Evolutionary conservation across 2,888 invertebrate genomes (phyloP).

Genomic region (Eristalinus sepulchralis): DNA sequence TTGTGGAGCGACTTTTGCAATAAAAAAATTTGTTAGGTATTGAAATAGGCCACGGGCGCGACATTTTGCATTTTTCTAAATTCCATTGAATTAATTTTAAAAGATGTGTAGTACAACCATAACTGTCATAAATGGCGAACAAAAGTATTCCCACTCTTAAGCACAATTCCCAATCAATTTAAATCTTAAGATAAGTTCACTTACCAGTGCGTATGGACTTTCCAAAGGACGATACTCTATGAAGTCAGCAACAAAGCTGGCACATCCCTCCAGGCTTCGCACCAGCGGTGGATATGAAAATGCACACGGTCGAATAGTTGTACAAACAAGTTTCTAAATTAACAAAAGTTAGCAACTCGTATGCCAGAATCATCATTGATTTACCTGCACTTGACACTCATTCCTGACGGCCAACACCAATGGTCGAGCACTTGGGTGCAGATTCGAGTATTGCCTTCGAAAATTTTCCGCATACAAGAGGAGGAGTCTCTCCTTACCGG

Average conservation of each 20-base stretch:
- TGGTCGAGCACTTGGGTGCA: slow-evolving; percentile 84
- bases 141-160: too few species aligned
- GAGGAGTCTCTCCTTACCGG: slow-evolving; percentile 86
- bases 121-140: too few species aligned
- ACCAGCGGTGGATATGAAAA: slow-evolving; percentile 86
- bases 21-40: too few species aligned
- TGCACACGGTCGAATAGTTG: slow-evolving; percentile 89
- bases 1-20: too few species aligned
- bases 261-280: slow-evolving; percentile 86
- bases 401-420: slow-evolving; percentile 87
- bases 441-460: slow-evolving; percentile 85
- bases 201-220: slow-evolving; percentile 86
- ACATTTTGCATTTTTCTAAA: too few species aligned
- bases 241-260: slow-evolving; percentile 89
- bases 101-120: too few species aligned
- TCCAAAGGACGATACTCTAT: slow-evolving; percentile 88
- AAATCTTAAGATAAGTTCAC: slow-evolving; percentile 78
- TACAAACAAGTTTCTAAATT: slow-evolving; percentile 93
- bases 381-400: slow-evolving; percentile 89
- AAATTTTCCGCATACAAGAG: slow-evolving; percentile 90
- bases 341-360: slow-evolving; percentile 23
- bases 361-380: not conserved
- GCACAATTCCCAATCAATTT: not conserved
- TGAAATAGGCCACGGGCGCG: too few species aligned
- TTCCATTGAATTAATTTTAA: too few species aligned